phyloP scores from a whole-genome alignment of 2,888 invertebrate species.

The Eilema depressum region DNA sequence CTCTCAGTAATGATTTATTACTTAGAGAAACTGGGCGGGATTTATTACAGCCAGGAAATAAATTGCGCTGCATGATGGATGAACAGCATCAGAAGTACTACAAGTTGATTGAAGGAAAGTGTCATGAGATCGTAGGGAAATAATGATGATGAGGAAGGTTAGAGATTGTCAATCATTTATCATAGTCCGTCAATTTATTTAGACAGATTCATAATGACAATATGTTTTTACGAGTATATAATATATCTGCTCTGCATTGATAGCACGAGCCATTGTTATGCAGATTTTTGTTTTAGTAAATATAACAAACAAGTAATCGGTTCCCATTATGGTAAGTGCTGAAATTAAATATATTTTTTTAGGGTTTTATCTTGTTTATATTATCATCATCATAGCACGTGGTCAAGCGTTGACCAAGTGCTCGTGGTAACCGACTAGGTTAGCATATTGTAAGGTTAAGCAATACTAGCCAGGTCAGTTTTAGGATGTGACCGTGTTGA shows the following conservation, averaged over 20 bases:
- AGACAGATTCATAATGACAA: neutral
- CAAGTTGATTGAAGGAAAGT: constrained; percentile 14
- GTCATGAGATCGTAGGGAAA: constrained; percentile 13
- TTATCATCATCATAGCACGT: too few relatives aligned
- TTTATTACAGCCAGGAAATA: constrained; percentile 35
- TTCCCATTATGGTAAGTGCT: too few relatives aligned
- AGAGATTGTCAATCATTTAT: constrained; percentile 2
- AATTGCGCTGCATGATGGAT: constrained; percentile 20
- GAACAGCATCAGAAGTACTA: constrained; percentile 12
- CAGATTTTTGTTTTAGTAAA: neutral
- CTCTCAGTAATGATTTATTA: constrained; percentile 35
- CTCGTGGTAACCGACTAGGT: too few relatives aligned
- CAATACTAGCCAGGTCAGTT: too few relatives aligned
- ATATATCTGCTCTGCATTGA: neutral
- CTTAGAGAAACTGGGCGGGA: constrained; percentile 33
- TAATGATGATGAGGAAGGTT: neutral
- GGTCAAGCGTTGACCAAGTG: too few relatives aligned
- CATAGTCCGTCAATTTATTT: constrained; percentile 9
- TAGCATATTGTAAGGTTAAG: too few relatives aligned
- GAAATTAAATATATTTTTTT: too few relatives aligned
- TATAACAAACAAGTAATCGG: too few relatives aligned
- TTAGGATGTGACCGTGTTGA: too few relatives aligned
- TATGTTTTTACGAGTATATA: too few relatives aligned
- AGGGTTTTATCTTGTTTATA: too few relatives aligned
- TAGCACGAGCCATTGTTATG: neutral